Percentiles rank a stretch among this genome's conserved stretches.
Conservation (phyloP, 1,140 invertebrate species). For the Berghia stephanieae region DNA sequence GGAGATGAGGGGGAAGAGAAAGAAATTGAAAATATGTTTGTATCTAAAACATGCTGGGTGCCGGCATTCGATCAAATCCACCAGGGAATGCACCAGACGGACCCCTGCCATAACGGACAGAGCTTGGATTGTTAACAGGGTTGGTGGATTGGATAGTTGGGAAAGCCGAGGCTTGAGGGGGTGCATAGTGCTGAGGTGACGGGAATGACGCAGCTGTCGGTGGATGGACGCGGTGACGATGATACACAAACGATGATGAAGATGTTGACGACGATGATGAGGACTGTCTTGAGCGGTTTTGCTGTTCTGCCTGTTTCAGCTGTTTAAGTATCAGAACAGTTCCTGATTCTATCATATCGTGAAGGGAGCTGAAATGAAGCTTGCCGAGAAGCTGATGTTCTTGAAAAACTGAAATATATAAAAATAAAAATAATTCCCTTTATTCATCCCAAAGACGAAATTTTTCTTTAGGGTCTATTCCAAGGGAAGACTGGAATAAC, state of each 20-base stretch:
- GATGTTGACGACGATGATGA: neutral
- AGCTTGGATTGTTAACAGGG: neutral
- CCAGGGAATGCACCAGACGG: slow-evolving; percentile 19
- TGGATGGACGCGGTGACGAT: no score
- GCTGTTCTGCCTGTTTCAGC: neutral
- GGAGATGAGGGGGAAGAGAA: neutral
- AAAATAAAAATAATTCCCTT: slow-evolving; percentile 3
- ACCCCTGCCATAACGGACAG: slow-evolving; percentile 6
- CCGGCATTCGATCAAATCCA: slow-evolving; percentile 23
- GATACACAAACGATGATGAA: no score
- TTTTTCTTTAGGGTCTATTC: no score
- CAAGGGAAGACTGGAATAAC: no score
- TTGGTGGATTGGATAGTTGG: neutral
- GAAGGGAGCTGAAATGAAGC: slow-evolving; percentile 16
- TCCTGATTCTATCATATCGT: neutral
- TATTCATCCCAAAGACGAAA: no score
- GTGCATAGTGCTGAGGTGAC: neutral
- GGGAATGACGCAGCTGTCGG: neutral
- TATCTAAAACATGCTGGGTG: slow-evolving; percentile 21
- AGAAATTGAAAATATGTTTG: neutral
- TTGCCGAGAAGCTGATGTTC: slow-evolving; percentile 3
- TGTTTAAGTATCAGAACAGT: neutral
- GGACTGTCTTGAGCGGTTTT: neutral
- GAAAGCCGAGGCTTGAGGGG: neutral
- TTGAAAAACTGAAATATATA: slow-evolving; percentile 22